Evolutionary conservation across 2,113 vertebrate species (phyloP).

Genomic region (Rostratula benghalensis): DNA sequence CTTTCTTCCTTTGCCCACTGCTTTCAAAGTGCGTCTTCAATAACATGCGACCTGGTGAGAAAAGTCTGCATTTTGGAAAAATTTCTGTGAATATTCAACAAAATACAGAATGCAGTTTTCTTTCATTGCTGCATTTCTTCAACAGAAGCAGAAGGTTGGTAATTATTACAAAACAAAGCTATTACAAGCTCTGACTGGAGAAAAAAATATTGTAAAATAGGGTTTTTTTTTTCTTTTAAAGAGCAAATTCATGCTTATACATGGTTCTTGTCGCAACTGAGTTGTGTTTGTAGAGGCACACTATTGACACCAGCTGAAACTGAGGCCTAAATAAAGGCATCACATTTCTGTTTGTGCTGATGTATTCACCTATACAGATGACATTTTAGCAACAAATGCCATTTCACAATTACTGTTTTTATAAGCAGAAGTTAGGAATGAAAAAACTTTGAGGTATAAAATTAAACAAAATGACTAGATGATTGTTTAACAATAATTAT

Average conservation of each 20-base stretch:
- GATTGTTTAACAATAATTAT: neutral
- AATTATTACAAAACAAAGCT: neutral
- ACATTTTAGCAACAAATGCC: neutral
- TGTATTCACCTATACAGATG: neutral
- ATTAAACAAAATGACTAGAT: neutral
- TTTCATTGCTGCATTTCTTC: neutral
- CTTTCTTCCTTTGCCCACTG: neutral
- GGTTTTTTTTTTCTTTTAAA: neutral
- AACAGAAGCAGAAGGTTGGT: neutral
- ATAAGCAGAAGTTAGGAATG: neutral
- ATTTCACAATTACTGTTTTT: neutral
- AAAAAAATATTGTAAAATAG: neutral
- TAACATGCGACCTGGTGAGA: neutral
- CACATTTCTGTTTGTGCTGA: neutral
- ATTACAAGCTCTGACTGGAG: neutral
- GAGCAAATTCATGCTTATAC: neutral
- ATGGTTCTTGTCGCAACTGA: neutral
- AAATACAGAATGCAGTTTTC: neutral
- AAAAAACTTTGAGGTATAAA: neutral
- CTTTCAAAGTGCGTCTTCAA: neutral
- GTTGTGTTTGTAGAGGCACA: neutral
- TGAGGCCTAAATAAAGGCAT: neutral
- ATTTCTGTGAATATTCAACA: neutral
- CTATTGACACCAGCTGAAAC: neutral
- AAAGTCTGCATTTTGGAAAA: neutral